Conservation (phyloP, 2,113 vertebrate species). For the Mormyrus iriodes region DNA sequence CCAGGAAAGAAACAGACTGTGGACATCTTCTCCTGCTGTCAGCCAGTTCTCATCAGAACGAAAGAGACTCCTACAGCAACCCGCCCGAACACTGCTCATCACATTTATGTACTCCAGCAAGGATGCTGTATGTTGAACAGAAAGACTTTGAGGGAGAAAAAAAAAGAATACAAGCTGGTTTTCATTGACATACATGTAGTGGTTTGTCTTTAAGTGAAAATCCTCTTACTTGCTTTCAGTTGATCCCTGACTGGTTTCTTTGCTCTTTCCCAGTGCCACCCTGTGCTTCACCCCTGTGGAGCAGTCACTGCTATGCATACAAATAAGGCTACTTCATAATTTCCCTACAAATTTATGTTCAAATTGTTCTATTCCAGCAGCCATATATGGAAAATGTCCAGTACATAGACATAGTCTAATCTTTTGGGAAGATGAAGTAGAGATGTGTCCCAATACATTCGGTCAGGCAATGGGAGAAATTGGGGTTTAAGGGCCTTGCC, state of each 20-base stretch:
- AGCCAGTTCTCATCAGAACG: not conserved
- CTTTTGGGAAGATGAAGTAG: not conserved
- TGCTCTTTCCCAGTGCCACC: not conserved
- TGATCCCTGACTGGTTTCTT: not conserved
- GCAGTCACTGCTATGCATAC: not conserved
- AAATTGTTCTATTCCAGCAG: not conserved
- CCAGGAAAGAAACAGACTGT: not conserved
- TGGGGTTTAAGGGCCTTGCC: not conserved
- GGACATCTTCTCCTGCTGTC: not conserved
- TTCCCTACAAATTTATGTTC: not conserved
- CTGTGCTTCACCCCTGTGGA: not conserved
- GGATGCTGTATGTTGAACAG: not conserved
- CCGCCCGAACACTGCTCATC: not conserved
- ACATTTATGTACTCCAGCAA: not conserved
- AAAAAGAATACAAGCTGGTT: not conserved
- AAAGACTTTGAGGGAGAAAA: not conserved
- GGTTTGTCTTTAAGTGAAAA: not conserved
- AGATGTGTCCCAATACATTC: not conserved
- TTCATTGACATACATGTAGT: not conserved
- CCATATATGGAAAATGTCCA: not conserved
- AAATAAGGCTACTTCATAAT: not conserved
- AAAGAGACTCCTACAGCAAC: not conserved
- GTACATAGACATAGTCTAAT: not conserved
- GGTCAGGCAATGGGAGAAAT: no score
- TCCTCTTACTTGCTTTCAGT: not conserved